phyloP scores from a whole-genome alignment of 2,888 invertebrate genomes.

The Phyllotreta cruciferae region DNA sequence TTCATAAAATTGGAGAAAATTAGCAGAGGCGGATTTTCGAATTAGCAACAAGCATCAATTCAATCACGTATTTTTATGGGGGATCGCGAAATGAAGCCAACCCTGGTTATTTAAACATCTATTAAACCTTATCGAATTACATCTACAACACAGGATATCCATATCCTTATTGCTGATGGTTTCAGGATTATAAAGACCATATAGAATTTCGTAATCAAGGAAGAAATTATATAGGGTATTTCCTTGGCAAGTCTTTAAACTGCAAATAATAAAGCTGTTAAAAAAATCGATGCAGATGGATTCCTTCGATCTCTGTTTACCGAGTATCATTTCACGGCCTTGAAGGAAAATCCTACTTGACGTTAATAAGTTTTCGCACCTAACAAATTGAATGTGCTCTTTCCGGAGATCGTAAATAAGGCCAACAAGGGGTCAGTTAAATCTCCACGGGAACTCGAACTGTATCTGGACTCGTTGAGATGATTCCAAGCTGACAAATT shows the following conservation, averaged over 20 bases:
- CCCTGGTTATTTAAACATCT: conserved; percentile 1
- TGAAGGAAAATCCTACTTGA: conserved; percentile 4
- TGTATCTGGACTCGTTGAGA: conserved; percentile 2
- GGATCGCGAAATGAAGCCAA: background rate
- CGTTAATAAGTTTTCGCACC: conserved; percentile 6
- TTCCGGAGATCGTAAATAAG: background rate
- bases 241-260: conserved; percentile 1
- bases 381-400: conserved; percentile 8
- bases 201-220: conserved; percentile 4
- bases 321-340: background rate
- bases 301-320: background rate
- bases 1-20: conserved; percentile 1
- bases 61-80: too few relatives aligned
- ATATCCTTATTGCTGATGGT: conserved; percentile 19
- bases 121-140: conserved; percentile 16
- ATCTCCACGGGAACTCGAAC: background rate
- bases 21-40: too few relatives aligned
- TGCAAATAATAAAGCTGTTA: background rate
- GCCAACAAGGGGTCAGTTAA: background rate
- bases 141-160: conserved; percentile 22
- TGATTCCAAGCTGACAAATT: conserved; percentile 9
- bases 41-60: too few relatives aligned
- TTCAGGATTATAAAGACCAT: conserved; percentile 9
- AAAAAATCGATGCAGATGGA: too few relatives aligned
- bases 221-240: conserved; percentile 1